These are phyloP conservation scores for Parochlus steinenii DNA, from an alignment of 2,888 invertebrate species.

Conservation along the genomic window DNA sequence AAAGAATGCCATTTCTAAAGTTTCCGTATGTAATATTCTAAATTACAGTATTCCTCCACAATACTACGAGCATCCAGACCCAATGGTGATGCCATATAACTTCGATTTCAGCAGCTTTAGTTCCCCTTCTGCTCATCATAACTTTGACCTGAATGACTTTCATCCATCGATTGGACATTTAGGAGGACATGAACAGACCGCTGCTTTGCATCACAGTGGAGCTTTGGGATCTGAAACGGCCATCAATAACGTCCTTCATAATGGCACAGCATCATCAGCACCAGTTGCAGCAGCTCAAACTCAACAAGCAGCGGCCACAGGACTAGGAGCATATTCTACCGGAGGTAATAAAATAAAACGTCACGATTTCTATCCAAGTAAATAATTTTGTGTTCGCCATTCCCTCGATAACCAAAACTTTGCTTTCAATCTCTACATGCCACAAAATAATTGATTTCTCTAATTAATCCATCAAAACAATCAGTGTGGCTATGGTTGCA, in stretches of 20 bases:
- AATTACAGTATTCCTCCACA: constrained; percentile 21
- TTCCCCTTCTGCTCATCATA: constrained; percentile 15
- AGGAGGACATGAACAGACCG: constrained; percentile 9
- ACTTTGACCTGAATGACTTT: constrained; percentile 19
- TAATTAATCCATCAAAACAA: too few species aligned
- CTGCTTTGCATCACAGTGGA: constrained; percentile 7
- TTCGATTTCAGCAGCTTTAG: constrained; percentile 26
- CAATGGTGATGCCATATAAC: constrained; percentile 29
- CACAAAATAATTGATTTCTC: too few species aligned
- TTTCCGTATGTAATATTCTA: background rate
- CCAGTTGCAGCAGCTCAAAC: background rate
- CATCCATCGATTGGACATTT: constrained; percentile 8
- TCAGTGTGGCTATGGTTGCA: too few species aligned
- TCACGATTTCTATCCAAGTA: background rate
- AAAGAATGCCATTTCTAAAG: constrained; percentile 1
- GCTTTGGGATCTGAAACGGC: constrained; percentile 8
- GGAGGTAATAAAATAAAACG: constrained; percentile 8
- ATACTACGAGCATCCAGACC: constrained; percentile 22
- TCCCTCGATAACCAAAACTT: too few species aligned
- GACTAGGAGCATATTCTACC: constrained; percentile 4
- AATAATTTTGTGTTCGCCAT: background rate
- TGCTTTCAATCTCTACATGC: too few species aligned
- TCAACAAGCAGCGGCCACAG: background rate
- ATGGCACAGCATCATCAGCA: background rate
- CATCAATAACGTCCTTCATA: background rate